Evolutionary conservation across 2,888 invertebrate genomes (phyloP).

Genomic region (Desoria tigrina): DNA sequence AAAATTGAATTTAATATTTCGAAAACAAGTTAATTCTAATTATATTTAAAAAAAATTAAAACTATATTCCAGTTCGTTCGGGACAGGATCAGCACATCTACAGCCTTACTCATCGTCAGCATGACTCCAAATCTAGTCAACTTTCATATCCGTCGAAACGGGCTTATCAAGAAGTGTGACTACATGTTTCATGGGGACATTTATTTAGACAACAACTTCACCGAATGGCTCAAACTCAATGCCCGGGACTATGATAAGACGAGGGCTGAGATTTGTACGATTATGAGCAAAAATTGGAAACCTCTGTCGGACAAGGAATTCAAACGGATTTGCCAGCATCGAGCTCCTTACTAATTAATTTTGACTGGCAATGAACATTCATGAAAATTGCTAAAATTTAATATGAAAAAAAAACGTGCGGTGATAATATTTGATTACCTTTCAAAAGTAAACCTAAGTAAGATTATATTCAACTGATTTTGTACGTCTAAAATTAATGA

Average conservation of each 20-base stretch:
- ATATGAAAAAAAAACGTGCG: too few relatives aligned
- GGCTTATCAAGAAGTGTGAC: slow-evolving; percentile 67
- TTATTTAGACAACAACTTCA: slow-evolving; percentile 70
- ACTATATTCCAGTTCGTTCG: slow-evolving; percentile 64
- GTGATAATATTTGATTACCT: too few relatives aligned
- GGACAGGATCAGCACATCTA: slow-evolving; percentile 76
- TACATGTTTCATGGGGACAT: slow-evolving; percentile 58
- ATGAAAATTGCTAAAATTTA: too few relatives aligned
- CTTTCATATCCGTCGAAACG: slow-evolving; percentile 70
- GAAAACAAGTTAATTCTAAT: too few relatives aligned
- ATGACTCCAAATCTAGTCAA: slow-evolving; percentile 66
- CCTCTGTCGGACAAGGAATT: slow-evolving; percentile 69
- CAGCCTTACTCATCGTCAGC: slow-evolving; percentile 69
- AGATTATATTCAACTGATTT: too few relatives aligned
- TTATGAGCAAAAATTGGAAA: slow-evolving; percentile 68
- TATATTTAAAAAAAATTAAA: too few relatives aligned
- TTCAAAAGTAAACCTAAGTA: too few relatives aligned
- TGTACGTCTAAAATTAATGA: too few relatives aligned
- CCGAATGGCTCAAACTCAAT: slow-evolving; percentile 66
- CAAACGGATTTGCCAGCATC: slow-evolving; percentile 55
- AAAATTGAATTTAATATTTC: too few relatives aligned
- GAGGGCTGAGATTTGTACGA: slow-evolving; percentile 69
- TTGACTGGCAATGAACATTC: too few relatives aligned
- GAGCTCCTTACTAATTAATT: slow-evolving; percentile 39
- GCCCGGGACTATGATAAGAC: slow-evolving; percentile 67